Base-by-base conservation (phyloP, 2,797 vertebrate genomes). In the Enteromius trimaculatus region DNA sequence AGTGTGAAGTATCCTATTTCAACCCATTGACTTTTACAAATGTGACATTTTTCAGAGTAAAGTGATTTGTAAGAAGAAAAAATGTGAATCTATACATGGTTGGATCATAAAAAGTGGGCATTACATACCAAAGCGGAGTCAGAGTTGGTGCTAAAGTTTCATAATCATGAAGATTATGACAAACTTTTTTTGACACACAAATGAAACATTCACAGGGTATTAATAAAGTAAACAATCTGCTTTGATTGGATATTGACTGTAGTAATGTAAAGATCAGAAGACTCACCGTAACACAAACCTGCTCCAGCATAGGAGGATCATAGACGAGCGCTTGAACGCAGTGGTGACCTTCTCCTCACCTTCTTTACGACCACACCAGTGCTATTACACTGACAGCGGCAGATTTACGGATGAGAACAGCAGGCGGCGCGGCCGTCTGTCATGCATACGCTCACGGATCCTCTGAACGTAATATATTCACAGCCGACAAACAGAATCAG, bases 361-460 rank as follows among this genome's bases (percentile, higher is more conserved):
- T 82, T 85, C 86, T 87, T 81, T 74, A 81, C 55, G 47, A 23
- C 49, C 78, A 23, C 19, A 37, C 39, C 23, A 34, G 49, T 74
- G 60, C 58, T 34, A 64, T 21, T 53, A 53, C 34, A 71, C 53
- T 31, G 79, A 58, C 75, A 39, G 76, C 8, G 39, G n/a, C 77
- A 76, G 69, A 77, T 81, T 82, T 71, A 74, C 81, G 11, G 51
- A 8, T 74, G 16, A 29, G 70, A 84, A 69, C 84, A 77, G 81
- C 66, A 16, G 80, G 83, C 79, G 83, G 83, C 78, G 81, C 81
- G 66, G 84, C 53, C 51, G 42, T 86, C 86, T 29, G 74, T 88
- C 86, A 82, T 47, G 55, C 71, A 80, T 34, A 58, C 19, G 64
- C 65, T 77, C 49, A 37, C 71, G 42, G 39, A 42, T 79, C 65